A percentile compares a stretch with the other conserved stretches of the same genome.
phyloP scores from a whole-genome alignment of 2,797 vertebrate genomes.

The Notoglanidium macrostoma region DNA sequence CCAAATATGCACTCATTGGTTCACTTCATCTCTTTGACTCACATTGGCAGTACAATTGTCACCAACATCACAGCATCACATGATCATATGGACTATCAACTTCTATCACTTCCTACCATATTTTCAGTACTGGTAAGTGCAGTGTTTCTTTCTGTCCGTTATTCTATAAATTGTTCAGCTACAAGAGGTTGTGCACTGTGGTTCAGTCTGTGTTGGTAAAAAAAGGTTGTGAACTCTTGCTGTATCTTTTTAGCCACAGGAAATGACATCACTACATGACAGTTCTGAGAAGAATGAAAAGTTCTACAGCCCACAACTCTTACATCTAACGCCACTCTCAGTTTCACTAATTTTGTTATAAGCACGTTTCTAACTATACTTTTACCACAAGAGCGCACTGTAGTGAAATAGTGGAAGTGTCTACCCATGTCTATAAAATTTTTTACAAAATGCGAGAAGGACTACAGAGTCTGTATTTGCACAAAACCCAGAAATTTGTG shows the following conservation, averaged over 20 bases:
- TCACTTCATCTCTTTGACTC: background rate
- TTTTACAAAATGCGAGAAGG: background rate
- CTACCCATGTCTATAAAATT: background rate
- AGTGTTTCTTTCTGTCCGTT: background rate
- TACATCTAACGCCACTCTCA: background rate
- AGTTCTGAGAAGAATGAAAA: slow-evolving; percentile 1
- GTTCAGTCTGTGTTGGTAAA: background rate
- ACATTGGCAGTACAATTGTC: background rate
- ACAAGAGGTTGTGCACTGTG: background rate
- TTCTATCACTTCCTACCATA: background rate
- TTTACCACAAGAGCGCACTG: background rate
- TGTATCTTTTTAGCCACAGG: background rate
- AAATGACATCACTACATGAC: background rate
- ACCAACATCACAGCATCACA: background rate
- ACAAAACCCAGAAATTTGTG: slow-evolving; percentile 17
- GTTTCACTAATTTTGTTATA: background rate
- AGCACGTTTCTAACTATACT: background rate
- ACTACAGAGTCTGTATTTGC: background rate
- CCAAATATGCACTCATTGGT: background rate
- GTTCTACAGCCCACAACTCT: background rate
- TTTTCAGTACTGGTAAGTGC: background rate
- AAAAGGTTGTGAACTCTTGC: background rate
- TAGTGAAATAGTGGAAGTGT: background rate
- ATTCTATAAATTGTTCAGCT: background rate
- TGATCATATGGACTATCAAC: background rate